These are phyloP conservation scores for Imbricaverruca yamaguchii DNA, from an alignment of 2,888 invertebrate genomes.

Conservation along the genomic window DNA sequence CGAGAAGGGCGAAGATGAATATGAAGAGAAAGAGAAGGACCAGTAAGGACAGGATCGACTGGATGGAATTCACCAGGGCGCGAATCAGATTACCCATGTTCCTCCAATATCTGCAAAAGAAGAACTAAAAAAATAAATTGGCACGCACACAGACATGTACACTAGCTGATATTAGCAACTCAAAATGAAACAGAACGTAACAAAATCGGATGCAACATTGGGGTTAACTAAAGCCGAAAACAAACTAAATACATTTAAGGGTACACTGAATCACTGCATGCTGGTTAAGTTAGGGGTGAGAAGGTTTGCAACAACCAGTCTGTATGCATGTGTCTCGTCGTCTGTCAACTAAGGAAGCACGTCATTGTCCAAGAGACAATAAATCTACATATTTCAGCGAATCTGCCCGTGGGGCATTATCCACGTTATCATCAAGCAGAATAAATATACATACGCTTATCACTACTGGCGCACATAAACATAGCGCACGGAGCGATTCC, in stretches of 20 bases:
- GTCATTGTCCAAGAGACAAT: too few relatives aligned
- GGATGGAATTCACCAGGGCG: constrained; percentile 53
- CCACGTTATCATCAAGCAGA: too few relatives aligned
- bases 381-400: too few relatives aligned
- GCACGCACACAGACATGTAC: background rate
- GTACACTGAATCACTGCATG: background rate
- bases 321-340: too few relatives aligned
- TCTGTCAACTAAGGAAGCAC: too few relatives aligned
- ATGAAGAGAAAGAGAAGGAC: constrained; percentile 54
- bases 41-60: constrained; percentile 54
- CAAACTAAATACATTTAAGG: background rate
- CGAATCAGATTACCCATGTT: constrained; percentile 54
- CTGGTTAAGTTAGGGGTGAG: background rate
- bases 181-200: background rate
- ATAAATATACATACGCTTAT: too few relatives aligned
- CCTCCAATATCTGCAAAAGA: constrained; percentile 49
- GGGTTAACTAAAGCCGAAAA: background rate
- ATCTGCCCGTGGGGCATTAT: too few relatives aligned
- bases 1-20: constrained; percentile 53
- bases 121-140: constrained; percentile 16
- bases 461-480: too few relatives aligned
- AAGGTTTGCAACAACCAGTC: background rate
- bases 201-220: background rate
- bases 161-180: background rate
- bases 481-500: too few relatives aligned